Base-by-base conservation (phyloP, 2,888 invertebrate species). In the Ochropacha duplaris region DNA sequence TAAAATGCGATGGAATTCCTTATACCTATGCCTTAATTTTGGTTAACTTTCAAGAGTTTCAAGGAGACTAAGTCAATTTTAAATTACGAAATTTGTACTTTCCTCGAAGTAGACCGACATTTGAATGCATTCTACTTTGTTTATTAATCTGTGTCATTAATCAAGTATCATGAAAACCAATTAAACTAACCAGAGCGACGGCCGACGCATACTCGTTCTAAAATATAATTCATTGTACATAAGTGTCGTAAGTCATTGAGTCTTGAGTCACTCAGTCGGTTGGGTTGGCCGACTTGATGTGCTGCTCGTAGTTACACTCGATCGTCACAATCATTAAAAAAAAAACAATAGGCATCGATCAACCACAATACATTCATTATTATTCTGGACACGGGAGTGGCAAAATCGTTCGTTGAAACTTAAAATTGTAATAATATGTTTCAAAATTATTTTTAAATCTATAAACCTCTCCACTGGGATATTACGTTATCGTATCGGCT, bases 111-210 rank as follows among this genome's bases (percentile, higher is more conserved):
- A 58, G 58, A 57, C 61, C 59, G 50, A 57, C 56, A 66, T 64
- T 69, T 68, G 59, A 54, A 58, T 54, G 61, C 68, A 57, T 60
- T 72, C 60, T 68, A 67, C 68, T 72, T 67, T 72, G 69, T 68
- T 76, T 65, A 69, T 71, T 72, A 71, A 79, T 77, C 62, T 64
- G 57, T 57, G 58, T 56, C 65, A 79, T 79, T 76, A 74, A 79
- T 80, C 75, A 78, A 72, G 65, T 74, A 74, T 79, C 81, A 83
- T 83, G 76, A 81, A 83, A 79, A 79, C 75, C 76, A 81, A 81
- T 83, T 81, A 82, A 76, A 71, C 66, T 70, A 64, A 71, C 67
- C 62, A 60, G 62, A 59, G 60, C 56, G 72, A 64, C 59, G 58
- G 65, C 71, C 60, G 61, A 62, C 62, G 64, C 65, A 62, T 68